Evolutionary conservation across 2,797 vertebrate genomes (phyloP), one percentile per base, ranked within the genome.

Genomic region (Dallia pectoralis): DNA sequence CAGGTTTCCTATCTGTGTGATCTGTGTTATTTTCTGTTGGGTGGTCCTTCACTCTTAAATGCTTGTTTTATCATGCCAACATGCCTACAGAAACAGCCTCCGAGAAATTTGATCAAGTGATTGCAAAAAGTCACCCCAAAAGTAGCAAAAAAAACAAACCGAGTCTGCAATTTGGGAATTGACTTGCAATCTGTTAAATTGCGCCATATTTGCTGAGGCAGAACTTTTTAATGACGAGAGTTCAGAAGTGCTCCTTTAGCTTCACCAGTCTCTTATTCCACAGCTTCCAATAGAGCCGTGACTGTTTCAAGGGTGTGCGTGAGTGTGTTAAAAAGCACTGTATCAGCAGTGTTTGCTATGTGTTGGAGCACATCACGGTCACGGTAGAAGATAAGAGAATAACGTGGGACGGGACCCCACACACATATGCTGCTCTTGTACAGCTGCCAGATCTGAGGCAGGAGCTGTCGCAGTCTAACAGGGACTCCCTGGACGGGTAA

Each of bases 171-270:
- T 77, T 71, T 73, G 66, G 59, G 75, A 85, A 78, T 80, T 76
- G 77, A 76, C 71, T 74, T 44, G 64, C 80, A 81, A 84, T 80
- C 80, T 82, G 84, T 81, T 83, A 74, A 32, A 36, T 70, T 67
- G 63, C 69, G 56, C 40, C 69, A 48, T 77, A 75, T 78, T 82
- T 81, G 81, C 85, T 82, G 84, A 85, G 77, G 80, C 79, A 79
- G 66, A 56, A 56, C n/a, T 56, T 3, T 56, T 22, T 56, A 12
- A 56, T 56, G n/a, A 56, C n/a, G 51, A 53, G 19, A 22, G 51
- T 53, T 53, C 51, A 22, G 51, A 75, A 62, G 65, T 64, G 67
- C 69, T 53, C 65, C 63, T 74, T 65, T 59, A 63, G 4, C 51
- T 56, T n/a, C 51, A 19, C 51, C n/a, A 56, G 61, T 74, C 69